Evolutionary conservation across 2,888 invertebrate species (phyloP).

Genomic region (Lepidochitona cinerea): DNA sequence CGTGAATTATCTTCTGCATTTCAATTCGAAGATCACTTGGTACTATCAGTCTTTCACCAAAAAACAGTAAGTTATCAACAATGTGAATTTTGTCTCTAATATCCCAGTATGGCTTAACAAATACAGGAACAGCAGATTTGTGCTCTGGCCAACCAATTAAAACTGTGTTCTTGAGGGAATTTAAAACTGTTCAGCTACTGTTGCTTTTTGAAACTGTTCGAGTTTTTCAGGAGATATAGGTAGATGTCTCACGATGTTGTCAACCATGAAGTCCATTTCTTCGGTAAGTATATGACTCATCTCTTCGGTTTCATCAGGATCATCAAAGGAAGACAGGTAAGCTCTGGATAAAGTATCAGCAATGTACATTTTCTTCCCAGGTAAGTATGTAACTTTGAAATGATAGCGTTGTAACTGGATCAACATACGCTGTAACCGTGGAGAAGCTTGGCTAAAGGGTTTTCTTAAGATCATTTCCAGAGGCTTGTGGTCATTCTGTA

Average conservation of each 20-base stretch:
- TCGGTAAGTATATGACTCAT: neutral
- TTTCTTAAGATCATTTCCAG: conserved; percentile 23
- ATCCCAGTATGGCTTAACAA: conserved; percentile 13
- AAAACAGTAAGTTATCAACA: conserved; percentile 8
- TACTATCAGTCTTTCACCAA: conserved; percentile 15
- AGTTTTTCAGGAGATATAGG: neutral
- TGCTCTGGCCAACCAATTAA: neutral
- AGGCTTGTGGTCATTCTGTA: conserved; percentile 35
- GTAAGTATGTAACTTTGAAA: conserved; percentile 18
- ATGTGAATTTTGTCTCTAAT: conserved; percentile 16
- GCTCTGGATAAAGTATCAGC: conserved; percentile 38
- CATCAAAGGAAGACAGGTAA: too few relatives aligned
- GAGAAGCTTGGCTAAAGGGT: conserved; percentile 12
- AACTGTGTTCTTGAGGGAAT: neutral
- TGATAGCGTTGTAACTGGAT: conserved; percentile 24
- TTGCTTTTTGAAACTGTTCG: neutral
- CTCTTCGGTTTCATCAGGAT: neutral
- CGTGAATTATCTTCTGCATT: conserved; percentile 15
- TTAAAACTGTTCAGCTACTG: neutral
- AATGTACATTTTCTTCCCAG: conserved; percentile 33
- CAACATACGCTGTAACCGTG: conserved; percentile 26
- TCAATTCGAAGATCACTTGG: conserved; percentile 2
- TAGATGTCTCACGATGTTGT: neutral
- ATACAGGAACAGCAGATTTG: neutral
- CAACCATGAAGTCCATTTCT: conserved; percentile 22